A percentile compares a stretch with the other conserved stretches of the same genome.
These are phyloP conservation scores for Drosophila nr. perissopoda DNA, from an alignment of 2,888 invertebrate species.

Conservation along the genomic window DNA sequence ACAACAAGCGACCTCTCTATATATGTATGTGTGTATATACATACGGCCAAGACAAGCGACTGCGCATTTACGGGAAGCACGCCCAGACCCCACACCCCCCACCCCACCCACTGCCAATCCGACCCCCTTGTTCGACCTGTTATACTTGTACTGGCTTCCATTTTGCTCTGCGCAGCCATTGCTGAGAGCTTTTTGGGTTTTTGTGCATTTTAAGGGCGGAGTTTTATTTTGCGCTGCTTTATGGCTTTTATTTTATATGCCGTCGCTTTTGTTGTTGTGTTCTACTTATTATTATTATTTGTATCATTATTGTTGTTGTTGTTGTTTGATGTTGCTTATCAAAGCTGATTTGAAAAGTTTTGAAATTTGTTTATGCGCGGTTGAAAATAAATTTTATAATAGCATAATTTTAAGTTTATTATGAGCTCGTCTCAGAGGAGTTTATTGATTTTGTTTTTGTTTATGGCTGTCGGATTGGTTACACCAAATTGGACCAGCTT, in stretches of 20 bases:
- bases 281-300: constrained; percentile 24
- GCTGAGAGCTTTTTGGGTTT: constrained; percentile 57
- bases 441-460: constrained; percentile 47
- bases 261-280: constrained; percentile 24
- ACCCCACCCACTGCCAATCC: not conserved
- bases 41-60: constrained; percentile 70
- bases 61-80: constrained; percentile 81
- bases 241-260: constrained; percentile 33
- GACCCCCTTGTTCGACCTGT: constrained; percentile 20
- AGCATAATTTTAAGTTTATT: constrained; percentile 46
- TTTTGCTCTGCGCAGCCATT: constrained; percentile 75
- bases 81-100: constrained; percentile 26
- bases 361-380: constrained; percentile 44
- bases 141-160: constrained; percentile 54
- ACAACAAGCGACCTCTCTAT: constrained; percentile 36
- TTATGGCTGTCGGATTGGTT: constrained; percentile 11
- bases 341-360: constrained; percentile 72
- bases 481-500: constrained; percentile 7
- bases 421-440: constrained; percentile 38
- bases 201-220: constrained; percentile 70
- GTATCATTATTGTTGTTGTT: constrained; percentile 30
- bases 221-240: constrained; percentile 62
- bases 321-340: constrained; percentile 42
- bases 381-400: constrained; percentile 30
- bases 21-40: not conserved